These are phyloP conservation scores for Stratiolaelaps scimitus DNA, from an alignment of 1,140 invertebrate species.

Conservation along the genomic window DNA sequence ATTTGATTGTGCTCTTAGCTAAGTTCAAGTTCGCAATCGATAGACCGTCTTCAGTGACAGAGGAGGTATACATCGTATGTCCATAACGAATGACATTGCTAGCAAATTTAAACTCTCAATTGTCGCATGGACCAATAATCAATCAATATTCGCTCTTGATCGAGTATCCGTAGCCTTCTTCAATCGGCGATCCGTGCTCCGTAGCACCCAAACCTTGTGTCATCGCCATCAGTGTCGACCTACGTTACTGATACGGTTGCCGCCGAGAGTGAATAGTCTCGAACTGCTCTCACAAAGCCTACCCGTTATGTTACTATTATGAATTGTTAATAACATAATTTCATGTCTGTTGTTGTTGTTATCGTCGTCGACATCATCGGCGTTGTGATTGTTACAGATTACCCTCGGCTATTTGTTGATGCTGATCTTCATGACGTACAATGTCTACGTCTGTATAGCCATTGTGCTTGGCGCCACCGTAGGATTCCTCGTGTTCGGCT, in stretches of 20 bases:
- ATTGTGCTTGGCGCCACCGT: slow-evolving; percentile 44
- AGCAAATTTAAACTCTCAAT: no score
- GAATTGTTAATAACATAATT: neutral
- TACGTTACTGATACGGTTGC: neutral
- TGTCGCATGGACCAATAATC: no score
- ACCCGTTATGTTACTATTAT: neutral
- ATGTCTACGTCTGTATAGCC: slow-evolving; percentile 45
- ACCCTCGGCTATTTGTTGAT: slow-evolving; percentile 45
- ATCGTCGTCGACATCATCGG: no score
- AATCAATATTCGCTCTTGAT: no score
- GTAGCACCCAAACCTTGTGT: neutral
- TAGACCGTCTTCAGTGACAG: neutral
- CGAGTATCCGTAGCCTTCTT: no score
- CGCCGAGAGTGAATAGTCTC: neutral
- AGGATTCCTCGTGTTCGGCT: slow-evolving; percentile 46
- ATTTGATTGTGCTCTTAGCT: no score
- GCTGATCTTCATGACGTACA: slow-evolving; percentile 49
- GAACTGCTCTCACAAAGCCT: neutral
- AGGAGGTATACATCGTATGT: neutral
- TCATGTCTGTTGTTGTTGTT: neutral
- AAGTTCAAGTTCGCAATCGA: neutral
- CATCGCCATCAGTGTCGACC: slow-evolving; percentile 3
- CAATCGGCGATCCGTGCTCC: no score
- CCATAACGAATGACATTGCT: no score
- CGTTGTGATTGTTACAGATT: slow-evolving; percentile 45